Evolutionary conservation across 2,888 invertebrate genomes (phyloP).

Genomic region (Dione juno): DNA sequence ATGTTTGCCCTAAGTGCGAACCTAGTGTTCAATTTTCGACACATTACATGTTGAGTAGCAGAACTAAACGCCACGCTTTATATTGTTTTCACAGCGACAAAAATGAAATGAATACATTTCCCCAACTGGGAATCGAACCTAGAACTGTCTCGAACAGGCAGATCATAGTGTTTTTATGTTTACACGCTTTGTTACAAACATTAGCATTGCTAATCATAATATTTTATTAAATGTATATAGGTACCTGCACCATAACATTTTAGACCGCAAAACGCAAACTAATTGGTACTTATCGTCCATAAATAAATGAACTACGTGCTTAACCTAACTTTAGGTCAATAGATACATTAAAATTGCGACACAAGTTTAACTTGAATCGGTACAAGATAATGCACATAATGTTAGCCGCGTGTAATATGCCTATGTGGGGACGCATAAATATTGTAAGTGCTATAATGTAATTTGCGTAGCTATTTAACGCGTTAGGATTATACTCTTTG

Average conservation of each 20-base stretch:
- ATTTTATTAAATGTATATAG: neutral
- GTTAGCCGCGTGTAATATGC: constrained; percentile 55
- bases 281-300: neutral
- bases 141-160: too few relatives aligned
- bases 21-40: too few relatives aligned
- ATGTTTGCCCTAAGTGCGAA: too few relatives aligned
- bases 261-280: neutral
- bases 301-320: constrained; percentile 31
- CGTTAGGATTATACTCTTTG: constrained; percentile 74
- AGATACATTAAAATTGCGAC: constrained; percentile 58
- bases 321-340: constrained; percentile 36
- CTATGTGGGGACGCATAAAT: constrained; percentile 57
- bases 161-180: neutral
- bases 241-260: neutral
- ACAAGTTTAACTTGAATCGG: constrained; percentile 63
- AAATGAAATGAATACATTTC: too few relatives aligned
- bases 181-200: neutral
- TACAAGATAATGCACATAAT: constrained; percentile 69
- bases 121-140: too few relatives aligned
- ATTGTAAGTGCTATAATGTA: constrained; percentile 55
- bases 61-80: too few relatives aligned
- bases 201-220: neutral
- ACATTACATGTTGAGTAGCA: too few relatives aligned
- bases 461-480: constrained; percentile 66
- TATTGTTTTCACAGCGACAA: too few relatives aligned